phyloP scores from a whole-genome alignment of 2,888 invertebrate species.

The Hedychridium roseum region DNA sequence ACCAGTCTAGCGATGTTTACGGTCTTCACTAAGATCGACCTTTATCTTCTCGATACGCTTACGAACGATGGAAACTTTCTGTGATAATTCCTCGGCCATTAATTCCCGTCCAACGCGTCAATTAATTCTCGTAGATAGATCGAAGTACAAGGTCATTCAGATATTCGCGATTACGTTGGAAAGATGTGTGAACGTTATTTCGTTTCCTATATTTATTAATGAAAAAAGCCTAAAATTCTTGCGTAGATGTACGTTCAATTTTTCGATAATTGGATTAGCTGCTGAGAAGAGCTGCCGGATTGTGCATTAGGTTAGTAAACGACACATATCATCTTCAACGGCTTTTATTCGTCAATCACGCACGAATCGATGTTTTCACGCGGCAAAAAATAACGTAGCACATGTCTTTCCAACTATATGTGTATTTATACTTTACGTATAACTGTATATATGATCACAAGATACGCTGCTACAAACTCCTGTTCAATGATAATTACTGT shows the following conservation, averaged over 20 bases:
- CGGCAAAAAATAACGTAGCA: slow-evolving; percentile 46
- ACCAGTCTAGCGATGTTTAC: too few species aligned
- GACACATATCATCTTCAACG: slow-evolving; percentile 13
- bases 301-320: slow-evolving; percentile 50
- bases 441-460: not conserved
- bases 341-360: slow-evolving; percentile 49
- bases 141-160: slow-evolving; percentile 3
- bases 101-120: slow-evolving; percentile 20
- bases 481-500: slow-evolving; percentile 5
- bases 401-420: slow-evolving; percentile 58
- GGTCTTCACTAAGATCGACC: too few species aligned
- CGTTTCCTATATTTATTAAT: too few species aligned
- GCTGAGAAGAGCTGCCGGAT: slow-evolving; percentile 40
- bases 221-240: too few species aligned
- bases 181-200: slow-evolving; percentile 55
- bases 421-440: slow-evolving; percentile 20
- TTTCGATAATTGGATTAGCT: slow-evolving; percentile 36
- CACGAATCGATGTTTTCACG: slow-evolving; percentile 54
- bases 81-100: slow-evolving; percentile 31
- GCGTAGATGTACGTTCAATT: slow-evolving; percentile 11
- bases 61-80: slow-evolving; percentile 20
- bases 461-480: slow-evolving; percentile 9
- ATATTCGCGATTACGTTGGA: slow-evolving; percentile 45
- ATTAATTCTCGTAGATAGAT: slow-evolving; percentile 11
- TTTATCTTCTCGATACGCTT: too few species aligned